Base-by-base conservation (phyloP, 2,113 vertebrate genomes). In the Archocentrus centrarchus region DNA sequence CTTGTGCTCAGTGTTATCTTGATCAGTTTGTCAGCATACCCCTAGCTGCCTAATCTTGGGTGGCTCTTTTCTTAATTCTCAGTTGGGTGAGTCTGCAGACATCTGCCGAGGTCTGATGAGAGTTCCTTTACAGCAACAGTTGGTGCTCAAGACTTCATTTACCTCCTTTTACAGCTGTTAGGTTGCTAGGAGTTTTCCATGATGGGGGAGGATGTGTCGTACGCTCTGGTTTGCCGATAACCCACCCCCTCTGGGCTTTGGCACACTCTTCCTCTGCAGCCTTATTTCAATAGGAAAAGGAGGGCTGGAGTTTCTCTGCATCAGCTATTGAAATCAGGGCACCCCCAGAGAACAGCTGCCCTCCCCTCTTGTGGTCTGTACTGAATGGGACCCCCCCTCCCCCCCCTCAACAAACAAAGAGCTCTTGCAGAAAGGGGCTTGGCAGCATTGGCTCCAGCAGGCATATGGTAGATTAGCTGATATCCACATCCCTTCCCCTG, bases 381-480 rank as follows among this genome's bases (percentile, higher is more conserved):
- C 88, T 92, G 89, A 94, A 90, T 91, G 88, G 82, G 94, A 83
- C 94, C 93, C 92, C 83, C 95, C 94, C 95, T 87, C 92, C 85
- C 88, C 95, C 88, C 92, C 85, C 88, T 76, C 50, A 0, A 47
- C 92, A 95, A 95, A 95, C 94, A 96, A 96, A 95, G 91, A 82
- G 55, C 77, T 75, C 86, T 88, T 92, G 77, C 81, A 76, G 86
- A 83, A 87, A 87, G 81, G 84, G 81, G 87, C 85, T 81, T 86
- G 82, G 88, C 86, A 85, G 89, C 86, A 32, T 89, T 80, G 91
- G 78, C 91, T 93, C 78, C 59, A 86, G 80, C 79, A 88, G 95
- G 93, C 96, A 96, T 96, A 95, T 96, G 96, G 95, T 93, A 90
- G 91, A 82, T 89, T 94, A 86, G 47, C 58, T 64, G 86, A 79